These are phyloP conservation scores for Sipha flava DNA, from an alignment of 1,140 invertebrate genomes.

Conservation along the genomic window DNA sequence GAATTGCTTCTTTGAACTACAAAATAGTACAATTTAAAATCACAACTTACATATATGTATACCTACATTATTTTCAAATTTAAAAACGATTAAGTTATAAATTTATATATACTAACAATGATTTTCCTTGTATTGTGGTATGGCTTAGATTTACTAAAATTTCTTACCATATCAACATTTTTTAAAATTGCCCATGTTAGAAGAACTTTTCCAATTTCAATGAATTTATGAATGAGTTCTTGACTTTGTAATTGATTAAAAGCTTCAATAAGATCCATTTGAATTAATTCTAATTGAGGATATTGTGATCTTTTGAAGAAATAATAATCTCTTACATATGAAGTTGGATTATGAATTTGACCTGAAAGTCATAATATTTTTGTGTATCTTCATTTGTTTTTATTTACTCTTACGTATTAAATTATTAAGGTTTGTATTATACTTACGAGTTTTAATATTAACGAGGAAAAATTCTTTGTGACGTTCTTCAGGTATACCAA, in stretches of 20 bases:
- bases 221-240: conserved; percentile 87
- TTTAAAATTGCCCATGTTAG: conserved; percentile 83
- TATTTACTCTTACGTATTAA: background rate
- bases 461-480: conserved; percentile 89
- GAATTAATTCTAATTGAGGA: conserved; percentile 88
- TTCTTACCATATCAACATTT: conserved; percentile 72
- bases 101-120: no score
- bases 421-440: background rate
- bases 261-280: conserved; percentile 86
- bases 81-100: no score
- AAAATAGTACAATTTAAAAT: no score
- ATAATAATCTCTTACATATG: conserved; percentile 94
- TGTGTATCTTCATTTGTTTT: background rate
- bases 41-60: no score
- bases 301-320: conserved; percentile 98
- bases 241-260: conserved; percentile 86
- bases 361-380: conserved; percentile 49
- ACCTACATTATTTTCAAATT: no score
- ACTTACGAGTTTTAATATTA: conserved; percentile 94
- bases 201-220: conserved; percentile 92
- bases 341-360: conserved; percentile 87
- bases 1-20: no score
- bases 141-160: conserved; percentile 36
- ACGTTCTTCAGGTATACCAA: conserved; percentile 85
- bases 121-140: no score